phyloP scores from a whole-genome alignment of 1,140 invertebrate species.

The Sesamia nonagrioides region DNA sequence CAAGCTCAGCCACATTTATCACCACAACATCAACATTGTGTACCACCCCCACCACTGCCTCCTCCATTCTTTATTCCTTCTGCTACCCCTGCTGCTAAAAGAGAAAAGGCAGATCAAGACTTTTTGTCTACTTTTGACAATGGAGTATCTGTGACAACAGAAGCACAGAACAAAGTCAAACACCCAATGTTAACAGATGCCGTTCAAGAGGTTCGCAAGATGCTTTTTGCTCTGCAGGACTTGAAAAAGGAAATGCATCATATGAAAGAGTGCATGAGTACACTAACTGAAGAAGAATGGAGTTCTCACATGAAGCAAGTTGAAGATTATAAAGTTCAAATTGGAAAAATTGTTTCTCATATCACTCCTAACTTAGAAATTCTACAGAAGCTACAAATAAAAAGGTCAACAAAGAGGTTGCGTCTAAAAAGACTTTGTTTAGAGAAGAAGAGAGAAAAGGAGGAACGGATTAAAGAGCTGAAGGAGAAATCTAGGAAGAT shows the following conservation, averaged over 20 bases:
- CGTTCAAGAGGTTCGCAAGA: constrained; percentile 68
- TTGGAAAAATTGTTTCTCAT: constrained; percentile 77
- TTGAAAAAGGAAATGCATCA: constrained; percentile 81
- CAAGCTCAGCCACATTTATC: constrained; percentile 57
- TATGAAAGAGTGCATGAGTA: constrained; percentile 80
- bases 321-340: constrained; percentile 82
- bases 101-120: constrained; percentile 66
- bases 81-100: constrained; percentile 12
- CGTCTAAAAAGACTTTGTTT: constrained; percentile 85
- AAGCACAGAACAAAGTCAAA: constrained; percentile 46
- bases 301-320: constrained; percentile 80
- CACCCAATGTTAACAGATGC: constrained; percentile 69
- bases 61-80: constrained; percentile 58
- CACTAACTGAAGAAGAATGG: constrained; percentile 87
- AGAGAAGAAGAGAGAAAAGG: constrained; percentile 81
- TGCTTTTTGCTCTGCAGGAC: constrained; percentile 76
- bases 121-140: constrained; percentile 72
- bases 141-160: constrained; percentile 30
- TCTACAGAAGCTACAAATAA: constrained; percentile 85
- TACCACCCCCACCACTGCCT: constrained; percentile 57
- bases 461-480: constrained; percentile 73
- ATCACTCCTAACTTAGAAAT: constrained; percentile 81
- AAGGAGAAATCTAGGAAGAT: constrained; percentile 87
- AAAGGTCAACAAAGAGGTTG: constrained; percentile 88
- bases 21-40: constrained; percentile 10